Percentiles rank a stretch among this genome's conserved stretches.
Conservation (phyloP, 1,140 invertebrate species). For the Mactra quadrangularis region DNA sequence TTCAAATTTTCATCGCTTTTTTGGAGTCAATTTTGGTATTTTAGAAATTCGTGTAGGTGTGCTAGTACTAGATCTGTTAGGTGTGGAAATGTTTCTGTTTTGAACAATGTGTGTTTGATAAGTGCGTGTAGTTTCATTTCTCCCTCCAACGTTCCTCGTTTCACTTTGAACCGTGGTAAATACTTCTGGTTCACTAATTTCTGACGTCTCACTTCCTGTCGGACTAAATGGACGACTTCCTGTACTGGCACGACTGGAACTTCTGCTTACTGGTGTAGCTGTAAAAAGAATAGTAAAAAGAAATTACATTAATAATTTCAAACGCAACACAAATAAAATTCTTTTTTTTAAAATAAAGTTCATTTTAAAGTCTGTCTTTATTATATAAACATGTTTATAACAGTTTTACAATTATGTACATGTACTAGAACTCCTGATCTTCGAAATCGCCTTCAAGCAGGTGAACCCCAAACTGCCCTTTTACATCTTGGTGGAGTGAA, state of each 20-base stretch:
- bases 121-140: constrained; percentile 78
- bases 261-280: constrained; percentile 75
- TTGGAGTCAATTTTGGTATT: constrained; percentile 72
- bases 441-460: no score
- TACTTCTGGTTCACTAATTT: constrained; percentile 84
- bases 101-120: constrained; percentile 80
- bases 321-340: not conserved
- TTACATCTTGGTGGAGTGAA: no score
- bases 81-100: constrained; percentile 69
- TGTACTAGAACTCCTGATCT: no score
- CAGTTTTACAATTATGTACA: no score
- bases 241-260: constrained; percentile 83
- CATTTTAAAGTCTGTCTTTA: no score
- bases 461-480: no score
- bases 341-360: no score
- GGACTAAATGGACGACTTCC: constrained; percentile 92
- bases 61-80: constrained; percentile 61
- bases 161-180: constrained; percentile 80
- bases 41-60: constrained; percentile 64
- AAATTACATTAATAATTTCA: not conserved
- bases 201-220: constrained; percentile 95
- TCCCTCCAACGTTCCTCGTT: constrained; percentile 74
- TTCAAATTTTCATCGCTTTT: constrained; percentile 59
- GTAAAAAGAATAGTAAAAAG: no score
- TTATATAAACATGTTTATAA: no score